Base-by-base conservation (phyloP, 2,797 vertebrate genomes). In the Clarias fuscus region DNA sequence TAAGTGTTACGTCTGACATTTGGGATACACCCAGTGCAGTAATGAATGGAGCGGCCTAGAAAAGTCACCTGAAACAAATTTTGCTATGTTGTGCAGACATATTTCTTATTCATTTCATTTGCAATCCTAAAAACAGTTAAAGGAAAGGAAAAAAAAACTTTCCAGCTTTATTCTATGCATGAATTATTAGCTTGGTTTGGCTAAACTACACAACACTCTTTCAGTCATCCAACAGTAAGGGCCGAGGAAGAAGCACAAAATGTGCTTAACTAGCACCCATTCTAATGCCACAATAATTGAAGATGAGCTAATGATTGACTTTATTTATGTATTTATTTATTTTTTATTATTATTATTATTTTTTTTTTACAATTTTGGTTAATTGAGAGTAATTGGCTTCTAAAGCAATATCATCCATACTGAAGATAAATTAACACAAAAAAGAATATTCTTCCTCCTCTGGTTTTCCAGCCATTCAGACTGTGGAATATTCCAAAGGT, bases 1-100 rank as follows among this genome's bases (percentile, higher is more conserved):
- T 17, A 43, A 65, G 22, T 40, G 3, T 59, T 78, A 78, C 48
- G 33, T 10, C 43, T 43, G 40, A 53, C 17, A 1, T 67, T 64
- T 27, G 14, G 37, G 61, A 48, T 48, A n/a, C 78, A 30, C 61
- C 59, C 79, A 18, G 37, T 67, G 62, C 37, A 48, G 24, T 53
- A 48, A 81, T 48, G 37, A 81, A 67, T 27, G 14, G 13, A 17
- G 37, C n/a, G 59, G 59, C 61, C 59, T 64, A 64, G 13, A n/a
- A 17, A 80, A 43, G 37, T 64, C 61, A 80, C 61, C 61, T n/a
- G 61, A 80, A 80, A 64, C 37, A 48, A 80, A 65, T 33, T 37
- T n/a, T 48, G 62, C 67, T 67, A 11, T 27, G 62, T n/a, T 48
- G 40, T 17, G 8, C 40, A 48, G 78, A 65, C 24, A 48, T 27